These are phyloP conservation scores for Drosophila incognita DNA, from an alignment of 2,888 invertebrate species.

Conservation along the genomic window DNA sequence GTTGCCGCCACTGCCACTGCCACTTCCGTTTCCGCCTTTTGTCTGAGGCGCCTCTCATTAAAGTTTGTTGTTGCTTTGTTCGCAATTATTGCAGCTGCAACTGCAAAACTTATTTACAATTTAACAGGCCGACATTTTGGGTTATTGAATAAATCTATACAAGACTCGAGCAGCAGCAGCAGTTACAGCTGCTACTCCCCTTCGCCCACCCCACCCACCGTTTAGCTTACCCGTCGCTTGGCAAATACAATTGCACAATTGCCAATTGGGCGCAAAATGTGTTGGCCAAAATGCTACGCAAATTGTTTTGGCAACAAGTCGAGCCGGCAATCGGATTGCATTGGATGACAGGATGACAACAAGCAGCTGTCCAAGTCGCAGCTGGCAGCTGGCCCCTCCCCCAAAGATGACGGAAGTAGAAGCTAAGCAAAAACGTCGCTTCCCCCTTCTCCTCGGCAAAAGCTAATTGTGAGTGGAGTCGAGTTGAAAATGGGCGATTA, in stretches of 20 bases:
- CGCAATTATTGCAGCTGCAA: conserved; percentile 47
- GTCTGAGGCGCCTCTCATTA: conserved; percentile 47
- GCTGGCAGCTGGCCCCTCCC: not conserved
- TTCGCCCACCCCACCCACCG: not conserved
- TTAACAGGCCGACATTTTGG: conserved; percentile 63
- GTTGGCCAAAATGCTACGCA: conserved; percentile 62
- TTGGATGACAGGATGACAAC: conserved; percentile 37
- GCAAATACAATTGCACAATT: conserved; percentile 76
- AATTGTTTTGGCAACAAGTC: conserved; percentile 77
- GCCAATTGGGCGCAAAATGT: conserved; percentile 72
- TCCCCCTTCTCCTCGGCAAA: not conserved
- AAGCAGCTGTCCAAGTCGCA: conserved; percentile 17
- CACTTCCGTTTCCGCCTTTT: conserved; percentile 41
- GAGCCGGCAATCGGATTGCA: conserved; percentile 44
- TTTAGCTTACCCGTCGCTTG: not conserved
- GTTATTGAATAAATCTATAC: conserved; percentile 72
- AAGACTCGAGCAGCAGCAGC: conserved; percentile 43
- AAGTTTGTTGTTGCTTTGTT: conserved; percentile 58
- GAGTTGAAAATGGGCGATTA: conserved; percentile 15
- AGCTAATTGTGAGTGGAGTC: conserved; percentile 35
- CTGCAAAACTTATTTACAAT: conserved; percentile 68
- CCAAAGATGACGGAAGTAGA: conserved; percentile 23
- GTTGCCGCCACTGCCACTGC: conserved; percentile 16
- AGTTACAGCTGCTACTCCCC: conserved; percentile 17
- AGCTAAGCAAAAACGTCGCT: not conserved